Conservation (phyloP, 2,888 invertebrate genomes). For the Diogma glabrata region DNA sequence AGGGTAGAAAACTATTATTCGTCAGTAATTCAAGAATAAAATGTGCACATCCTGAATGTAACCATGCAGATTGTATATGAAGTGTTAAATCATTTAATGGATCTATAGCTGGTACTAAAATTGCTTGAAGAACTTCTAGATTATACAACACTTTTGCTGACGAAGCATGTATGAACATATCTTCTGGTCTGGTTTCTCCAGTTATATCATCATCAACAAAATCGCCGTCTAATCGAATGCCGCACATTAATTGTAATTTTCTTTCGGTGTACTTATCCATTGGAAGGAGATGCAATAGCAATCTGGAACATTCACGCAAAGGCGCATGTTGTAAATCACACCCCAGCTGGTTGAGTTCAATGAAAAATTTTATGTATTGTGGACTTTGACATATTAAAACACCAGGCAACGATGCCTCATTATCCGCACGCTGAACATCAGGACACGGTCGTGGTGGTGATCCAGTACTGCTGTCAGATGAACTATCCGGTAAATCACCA, state of each 20-base stretch:
- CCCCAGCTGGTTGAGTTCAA: conserved; percentile 80
- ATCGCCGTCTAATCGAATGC: conserved; percentile 13
- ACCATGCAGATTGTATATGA: conserved; percentile 47
- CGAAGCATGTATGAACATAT: conserved; percentile 55
- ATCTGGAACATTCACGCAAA: conserved; percentile 58
- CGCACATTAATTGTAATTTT: conserved; percentile 33
- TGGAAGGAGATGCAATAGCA: conserved; percentile 32
- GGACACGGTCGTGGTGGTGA: conserved; percentile 75
- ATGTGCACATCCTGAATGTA: conserved; percentile 47
- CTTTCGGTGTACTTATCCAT: conserved; percentile 38
- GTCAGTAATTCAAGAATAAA: conserved; percentile 68
- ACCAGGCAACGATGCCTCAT: conserved; percentile 82
- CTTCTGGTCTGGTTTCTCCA: conserved; percentile 39
- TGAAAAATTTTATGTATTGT: conserved; percentile 66
- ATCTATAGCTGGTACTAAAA: conserved; percentile 83
- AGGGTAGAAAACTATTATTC: conserved; percentile 72
- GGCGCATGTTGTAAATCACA: conserved; percentile 67
- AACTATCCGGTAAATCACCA: conserved; percentile 74
- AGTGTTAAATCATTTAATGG: conserved; percentile 57
- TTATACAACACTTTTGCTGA: conserved; percentile 66
- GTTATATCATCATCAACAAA: conserved; percentile 11
- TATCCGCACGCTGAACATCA: conserved; percentile 66
- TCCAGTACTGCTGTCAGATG: conserved; percentile 88
- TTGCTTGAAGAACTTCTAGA: conserved; percentile 72
- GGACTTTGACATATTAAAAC: conserved; percentile 80